Conservation (phyloP, 1,140 invertebrate genomes). For the Diorhabda sublineata region DNA sequence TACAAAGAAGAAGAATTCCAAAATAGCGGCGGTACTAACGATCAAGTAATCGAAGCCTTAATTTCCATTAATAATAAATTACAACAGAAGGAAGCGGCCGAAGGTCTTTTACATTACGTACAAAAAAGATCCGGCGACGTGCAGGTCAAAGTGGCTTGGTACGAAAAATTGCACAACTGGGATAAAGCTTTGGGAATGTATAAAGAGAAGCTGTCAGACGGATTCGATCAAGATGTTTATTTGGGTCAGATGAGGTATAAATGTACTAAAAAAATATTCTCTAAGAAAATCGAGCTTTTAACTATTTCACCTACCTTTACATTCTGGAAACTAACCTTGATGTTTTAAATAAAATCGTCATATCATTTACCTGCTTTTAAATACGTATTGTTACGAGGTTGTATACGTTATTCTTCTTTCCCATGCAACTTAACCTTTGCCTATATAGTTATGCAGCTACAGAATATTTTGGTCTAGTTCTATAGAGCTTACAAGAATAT, state of each 20-base stretch:
- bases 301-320: too few species aligned
- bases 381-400: too few species aligned
- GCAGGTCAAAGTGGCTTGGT: constrained; percentile 87
- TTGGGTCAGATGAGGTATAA: constrained; percentile 92
- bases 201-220: constrained; percentile 58
- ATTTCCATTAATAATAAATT: constrained; percentile 99
- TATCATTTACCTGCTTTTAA: too few species aligned
- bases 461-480: too few species aligned
- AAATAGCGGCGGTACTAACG: constrained; percentile 50
- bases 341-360: too few species aligned
- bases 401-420: too few species aligned
- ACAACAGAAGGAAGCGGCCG: constrained; percentile 96
- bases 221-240: constrained; percentile 72
- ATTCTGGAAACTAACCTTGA: too few species aligned
- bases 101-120: constrained; percentile 86
- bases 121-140: constrained; percentile 73
- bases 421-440: too few species aligned
- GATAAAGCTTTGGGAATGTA: constrained; percentile 91
- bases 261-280: neutral
- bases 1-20: constrained; percentile 98
- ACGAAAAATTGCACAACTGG: constrained; percentile 99
- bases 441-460: too few species aligned
- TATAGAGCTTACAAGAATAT: too few species aligned
- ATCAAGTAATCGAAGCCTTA: constrained; percentile 84
- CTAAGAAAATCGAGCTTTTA: too few species aligned